A percentile compares a stretch with the other conserved stretches of the same genome.
Conservation (phyloP, 2,797 vertebrate genomes). For the Arrhamphus sclerolepis region DNA sequence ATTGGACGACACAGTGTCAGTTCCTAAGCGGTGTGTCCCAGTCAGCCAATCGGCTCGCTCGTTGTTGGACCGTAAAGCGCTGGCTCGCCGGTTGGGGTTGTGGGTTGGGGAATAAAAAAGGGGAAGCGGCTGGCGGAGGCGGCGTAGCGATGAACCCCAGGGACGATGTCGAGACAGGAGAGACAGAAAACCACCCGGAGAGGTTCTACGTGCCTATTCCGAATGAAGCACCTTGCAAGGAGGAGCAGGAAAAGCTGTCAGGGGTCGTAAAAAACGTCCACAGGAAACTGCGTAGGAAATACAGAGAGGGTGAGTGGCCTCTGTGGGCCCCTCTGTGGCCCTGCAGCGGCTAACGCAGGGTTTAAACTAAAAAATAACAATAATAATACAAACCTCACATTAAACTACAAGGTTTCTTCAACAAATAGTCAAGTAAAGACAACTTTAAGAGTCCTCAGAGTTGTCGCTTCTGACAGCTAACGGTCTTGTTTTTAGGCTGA, state of each 20-base stretch:
- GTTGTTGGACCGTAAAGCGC: constrained; percentile 64
- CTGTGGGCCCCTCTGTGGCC: constrained; percentile 45
- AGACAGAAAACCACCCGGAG: constrained; percentile 59
- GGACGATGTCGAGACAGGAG: constrained; percentile 69
- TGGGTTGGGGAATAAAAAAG: constrained; percentile 32
- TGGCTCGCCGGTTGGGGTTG: constrained; percentile 66
- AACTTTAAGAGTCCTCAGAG: background rate
- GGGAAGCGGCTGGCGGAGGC: constrained; percentile 51
- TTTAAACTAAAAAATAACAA: background rate
- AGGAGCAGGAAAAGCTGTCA: constrained; percentile 93
- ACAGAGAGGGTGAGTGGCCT: constrained; percentile 88
- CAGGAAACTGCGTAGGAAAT: constrained; percentile 94
- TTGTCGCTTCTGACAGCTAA: background rate
- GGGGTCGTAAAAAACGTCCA: constrained; percentile 95
- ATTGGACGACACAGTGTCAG: constrained; percentile 67
- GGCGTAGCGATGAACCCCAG: constrained; percentile 77
- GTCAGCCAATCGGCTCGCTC: constrained; percentile 56
- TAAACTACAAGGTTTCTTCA: background rate
- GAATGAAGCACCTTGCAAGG: constrained; percentile 59
- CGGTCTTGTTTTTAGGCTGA: background rate
- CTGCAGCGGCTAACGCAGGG: constrained; percentile 28
- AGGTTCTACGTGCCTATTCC: constrained; percentile 54
- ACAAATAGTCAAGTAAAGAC: background rate
- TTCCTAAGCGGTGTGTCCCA: constrained; percentile 26
- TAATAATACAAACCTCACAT: too few relatives aligned